Percentiles rank a stretch among this genome's conserved stretches.
Conservation (phyloP, 2,113 vertebrate species). For the Varanus salvator region DNA sequence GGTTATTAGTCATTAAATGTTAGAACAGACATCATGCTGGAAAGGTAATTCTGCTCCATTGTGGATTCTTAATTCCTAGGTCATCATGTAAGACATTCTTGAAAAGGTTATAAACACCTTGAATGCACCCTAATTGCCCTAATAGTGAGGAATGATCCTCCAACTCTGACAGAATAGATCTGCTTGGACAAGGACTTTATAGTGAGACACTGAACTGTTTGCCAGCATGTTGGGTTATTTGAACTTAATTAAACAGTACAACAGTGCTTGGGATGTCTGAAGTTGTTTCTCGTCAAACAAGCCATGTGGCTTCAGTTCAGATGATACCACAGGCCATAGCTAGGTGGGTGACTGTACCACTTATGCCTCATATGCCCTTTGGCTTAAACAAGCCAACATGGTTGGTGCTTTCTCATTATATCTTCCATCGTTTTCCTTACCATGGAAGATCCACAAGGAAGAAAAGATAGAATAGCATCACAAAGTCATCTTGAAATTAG, state of each 20-base stretch:
- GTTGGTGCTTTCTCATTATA: too few species aligned
- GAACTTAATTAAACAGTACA: not conserved
- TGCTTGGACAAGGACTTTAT: not conserved
- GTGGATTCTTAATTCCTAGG: not conserved
- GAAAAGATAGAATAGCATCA: too few species aligned
- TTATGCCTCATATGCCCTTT: too few species aligned
- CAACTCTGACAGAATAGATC: not conserved
- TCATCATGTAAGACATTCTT: not conserved
- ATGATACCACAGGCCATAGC: too few species aligned
- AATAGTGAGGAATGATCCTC: not conserved
- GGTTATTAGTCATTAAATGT: not conserved
- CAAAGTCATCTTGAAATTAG: not conserved
- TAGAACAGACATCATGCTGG: not conserved
- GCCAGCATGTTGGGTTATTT: not conserved
- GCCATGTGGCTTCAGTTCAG: too few species aligned
- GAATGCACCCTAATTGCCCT: not conserved
- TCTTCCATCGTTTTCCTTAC: too few species aligned
- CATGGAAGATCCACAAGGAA: too few species aligned
- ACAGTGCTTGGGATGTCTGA: too few species aligned
- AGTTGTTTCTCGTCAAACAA: too few species aligned
- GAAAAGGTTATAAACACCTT: not conserved
- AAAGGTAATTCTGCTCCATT: not conserved
- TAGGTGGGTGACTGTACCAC: too few species aligned
- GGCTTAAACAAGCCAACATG: too few species aligned
- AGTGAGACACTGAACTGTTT: not conserved